Base-by-base conservation (phyloP, 2,113 vertebrate genomes). In the Trachemys scripta region DNA sequence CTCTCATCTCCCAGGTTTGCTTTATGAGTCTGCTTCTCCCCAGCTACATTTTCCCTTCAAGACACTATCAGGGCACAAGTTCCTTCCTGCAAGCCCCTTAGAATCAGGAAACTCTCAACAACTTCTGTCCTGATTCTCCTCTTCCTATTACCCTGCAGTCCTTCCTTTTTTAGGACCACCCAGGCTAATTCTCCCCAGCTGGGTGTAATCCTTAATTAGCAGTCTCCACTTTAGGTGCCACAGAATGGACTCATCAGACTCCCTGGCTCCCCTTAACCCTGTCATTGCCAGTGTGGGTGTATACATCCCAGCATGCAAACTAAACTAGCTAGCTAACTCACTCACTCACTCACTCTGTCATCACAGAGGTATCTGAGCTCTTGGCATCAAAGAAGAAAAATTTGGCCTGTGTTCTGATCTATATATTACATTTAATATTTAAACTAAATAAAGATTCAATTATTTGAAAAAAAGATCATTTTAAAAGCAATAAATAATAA, bases 401-500 rank as follows among this genome's bases (percentile, higher is more conserved):
- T 56, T 12, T 84, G 59, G 42, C 57, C 56, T 49, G 57, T 35
- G 6, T 24, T 65, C 27, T 35, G 17, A 65, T 20, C 17, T 38
- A 22, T 50, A 16, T 81, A 38, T 90, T 51, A 47, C 69, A 69
- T 10, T 6, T 82, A 5, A 29, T 59, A 51, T 49, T 72, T 3
- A 81, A n/a, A 92, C 56, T 50, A 87, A 87, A 88, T 5, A 49
- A 11, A 7, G 49, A 2, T 4, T 27, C 50, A 38, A 5, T 38
- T 69, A 59, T 93, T 92, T 22, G 3, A 51, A 11, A 13, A 13
- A 29, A 10, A 31, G 80, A 54, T n/a, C 27, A 84, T 86, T n/a
- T 4, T 0, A 20, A 14, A 2, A 0, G 0, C 10, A 78, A 53
- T 65, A 51, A 83, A 83, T 10, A 14, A 5, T 27, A 47, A 59